Percentiles rank a stretch among this genome's conserved stretches.
Conservation (phyloP, 2,797 vertebrate genomes). For the Cetoscarus ocellatus region DNA sequence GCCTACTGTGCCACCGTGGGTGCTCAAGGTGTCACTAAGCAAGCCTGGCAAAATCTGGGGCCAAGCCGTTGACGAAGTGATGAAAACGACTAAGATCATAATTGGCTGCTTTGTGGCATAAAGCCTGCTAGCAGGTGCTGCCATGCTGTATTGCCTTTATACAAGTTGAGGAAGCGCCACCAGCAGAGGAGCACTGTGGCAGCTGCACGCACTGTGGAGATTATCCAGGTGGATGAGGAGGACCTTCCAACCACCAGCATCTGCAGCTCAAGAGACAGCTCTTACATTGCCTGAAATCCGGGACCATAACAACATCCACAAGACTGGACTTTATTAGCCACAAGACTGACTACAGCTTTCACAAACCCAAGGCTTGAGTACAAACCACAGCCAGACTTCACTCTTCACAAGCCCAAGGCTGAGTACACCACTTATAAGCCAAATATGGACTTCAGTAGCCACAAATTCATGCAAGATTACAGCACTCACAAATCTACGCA, state of each 20-base stretch:
- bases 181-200: slow-evolving; percentile 96
- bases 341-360: slow-evolving; percentile 83
- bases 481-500: slow-evolving; percentile 80
- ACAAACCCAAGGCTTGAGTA: slow-evolving; percentile 83
- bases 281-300: slow-evolving; percentile 92
- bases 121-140: slow-evolving; percentile 93
- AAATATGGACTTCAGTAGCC: slow-evolving; percentile 81
- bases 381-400: slow-evolving; percentile 81
- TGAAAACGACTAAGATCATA: slow-evolving; percentile 99
- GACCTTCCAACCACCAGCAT: slow-evolving; percentile 89
- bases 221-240: slow-evolving; percentile 95
- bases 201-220: slow-evolving; percentile 94
- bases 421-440: slow-evolving; percentile 83
- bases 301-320: slow-evolving; percentile 90
- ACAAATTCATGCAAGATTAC: slow-evolving; percentile 80
- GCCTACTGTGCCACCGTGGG: slow-evolving; percentile 85
- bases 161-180: slow-evolving; percentile 97
- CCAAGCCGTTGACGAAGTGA: slow-evolving; percentile 97
- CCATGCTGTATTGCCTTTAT: slow-evolving; percentile 99
- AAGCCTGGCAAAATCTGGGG: slow-evolving; percentile 84
- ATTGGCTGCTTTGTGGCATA: slow-evolving; percentile 98
- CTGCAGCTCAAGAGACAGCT: slow-evolving; percentile 88
- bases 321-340: slow-evolving; percentile 86
- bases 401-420: slow-evolving; percentile 82
- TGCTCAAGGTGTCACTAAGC: slow-evolving; percentile 83